These are phyloP conservation scores for Aphidius colemani DNA, from an alignment of 2,888 invertebrate species.

Conservation along the genomic window DNA sequence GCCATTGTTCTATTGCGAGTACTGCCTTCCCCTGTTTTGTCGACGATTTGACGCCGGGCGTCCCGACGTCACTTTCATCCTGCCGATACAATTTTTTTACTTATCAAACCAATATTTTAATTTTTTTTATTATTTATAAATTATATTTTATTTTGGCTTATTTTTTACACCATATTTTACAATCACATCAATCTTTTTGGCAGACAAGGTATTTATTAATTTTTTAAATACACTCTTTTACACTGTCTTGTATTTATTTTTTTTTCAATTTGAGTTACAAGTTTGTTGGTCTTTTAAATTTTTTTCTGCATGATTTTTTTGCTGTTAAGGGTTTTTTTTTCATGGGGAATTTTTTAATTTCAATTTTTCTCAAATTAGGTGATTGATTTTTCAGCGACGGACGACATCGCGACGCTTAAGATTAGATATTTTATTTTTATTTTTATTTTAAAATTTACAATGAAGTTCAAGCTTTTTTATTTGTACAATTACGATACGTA, in stretches of 20 bases:
- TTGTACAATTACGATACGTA: neutral
- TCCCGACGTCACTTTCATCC: conserved; percentile 48
- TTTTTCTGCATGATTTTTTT: too few species aligned
- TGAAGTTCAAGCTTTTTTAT: neutral
- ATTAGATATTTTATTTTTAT: conserved; percentile 3
- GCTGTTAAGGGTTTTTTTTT: too few species aligned
- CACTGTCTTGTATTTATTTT: too few species aligned
- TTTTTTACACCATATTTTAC: too few species aligned
- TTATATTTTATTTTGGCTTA: too few species aligned
- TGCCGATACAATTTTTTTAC: conserved; percentile 39
- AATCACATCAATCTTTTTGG: neutral
- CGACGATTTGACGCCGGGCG: conserved; percentile 29
- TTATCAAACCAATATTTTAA: too few species aligned
- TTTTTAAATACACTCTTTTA: neutral
- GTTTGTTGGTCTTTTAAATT: too few species aligned
- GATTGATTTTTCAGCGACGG: neutral
- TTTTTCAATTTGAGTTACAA: too few species aligned
- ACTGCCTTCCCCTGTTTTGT: conserved; percentile 36
- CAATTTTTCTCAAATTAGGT: too few species aligned
- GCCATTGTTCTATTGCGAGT: conserved; percentile 43
- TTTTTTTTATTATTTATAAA: too few species aligned
- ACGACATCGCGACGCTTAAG: conserved; percentile 10
- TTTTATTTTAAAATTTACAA: neutral
- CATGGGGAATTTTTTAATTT: too few species aligned
- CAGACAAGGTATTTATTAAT: neutral